Percentiles rank a stretch among this genome's conserved stretches.
phyloP scores from a whole-genome alignment of 2,888 invertebrate species.

The Drosophila austrosaltans region DNA sequence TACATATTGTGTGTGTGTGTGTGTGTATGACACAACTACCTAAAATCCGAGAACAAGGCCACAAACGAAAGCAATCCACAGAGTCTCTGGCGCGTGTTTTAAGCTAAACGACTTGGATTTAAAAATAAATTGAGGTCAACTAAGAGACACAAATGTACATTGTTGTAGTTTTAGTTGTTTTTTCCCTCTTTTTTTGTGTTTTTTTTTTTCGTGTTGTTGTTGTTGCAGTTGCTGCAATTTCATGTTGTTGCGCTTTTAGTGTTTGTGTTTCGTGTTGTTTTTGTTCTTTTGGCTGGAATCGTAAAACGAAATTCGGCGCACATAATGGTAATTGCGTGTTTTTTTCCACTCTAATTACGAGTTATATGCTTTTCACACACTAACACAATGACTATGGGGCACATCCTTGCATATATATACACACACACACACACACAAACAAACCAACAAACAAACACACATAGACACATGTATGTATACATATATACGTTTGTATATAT shows the following conservation, averaged over 20 bases:
- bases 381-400: conserved; percentile 20
- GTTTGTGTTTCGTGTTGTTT: conserved; percentile 18
- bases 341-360: conserved; percentile 74
- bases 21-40: not conserved
- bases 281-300: conserved; percentile 44
- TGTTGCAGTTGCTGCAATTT: conserved; percentile 27
- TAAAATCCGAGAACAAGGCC: conserved; percentile 15
- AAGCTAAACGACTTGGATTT: conserved; percentile 71
- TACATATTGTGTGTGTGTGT: not conserved
- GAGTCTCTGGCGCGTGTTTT: conserved; percentile 61
- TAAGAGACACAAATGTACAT: conserved; percentile 47
- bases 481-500: conserved; percentile 1
- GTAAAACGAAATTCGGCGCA: conserved; percentile 75
- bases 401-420: conserved; percentile 28
- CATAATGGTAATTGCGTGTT: conserved; percentile 78
- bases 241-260: conserved; percentile 49
- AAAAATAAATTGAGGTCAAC: conserved; percentile 73
- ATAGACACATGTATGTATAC: not conserved
- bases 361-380: conserved; percentile 59
- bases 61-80: conserved; percentile 34
- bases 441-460: conserved; percentile 35
- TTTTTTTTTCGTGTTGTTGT: conserved; percentile 18
- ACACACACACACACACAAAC: conserved; percentile 26
- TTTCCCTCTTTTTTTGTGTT: conserved; percentile 3
- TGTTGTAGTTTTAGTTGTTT: conserved; percentile 38